These are phyloP conservation scores for Diadema setosum DNA, from an alignment of 35 echinoderm and acorn worm genomes.

Conservation along the genomic window DNA sequence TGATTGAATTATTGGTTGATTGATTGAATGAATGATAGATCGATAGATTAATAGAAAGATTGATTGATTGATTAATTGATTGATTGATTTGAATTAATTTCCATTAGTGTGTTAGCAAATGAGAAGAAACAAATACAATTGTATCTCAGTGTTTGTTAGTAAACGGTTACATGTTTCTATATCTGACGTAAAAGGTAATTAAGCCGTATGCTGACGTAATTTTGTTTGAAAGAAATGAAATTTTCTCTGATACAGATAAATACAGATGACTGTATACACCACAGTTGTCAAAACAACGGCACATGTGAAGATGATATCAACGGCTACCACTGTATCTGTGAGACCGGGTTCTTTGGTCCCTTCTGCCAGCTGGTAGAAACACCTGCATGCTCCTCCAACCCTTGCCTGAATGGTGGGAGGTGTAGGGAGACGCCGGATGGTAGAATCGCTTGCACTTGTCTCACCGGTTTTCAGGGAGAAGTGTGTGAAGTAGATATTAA, in stretches of 20 bases:
- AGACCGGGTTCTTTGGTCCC: constrained; percentile 39
- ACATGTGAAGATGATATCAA: constrained; percentile 48
- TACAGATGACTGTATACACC: constrained; percentile 37
- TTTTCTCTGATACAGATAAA: constrained; percentile 29
- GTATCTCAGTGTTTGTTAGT: no score
- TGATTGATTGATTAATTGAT: no score
- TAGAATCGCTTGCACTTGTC: background rate
- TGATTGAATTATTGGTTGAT: no score
- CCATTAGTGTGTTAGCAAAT: no score
- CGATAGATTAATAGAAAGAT: no score
- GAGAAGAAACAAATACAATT: no score
- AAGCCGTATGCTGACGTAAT: no score
- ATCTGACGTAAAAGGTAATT: no score
- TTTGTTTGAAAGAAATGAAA: no score
- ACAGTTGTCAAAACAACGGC: constrained; percentile 60
- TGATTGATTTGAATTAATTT: no score
- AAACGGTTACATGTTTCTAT: no score
- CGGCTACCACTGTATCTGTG: constrained; percentile 46
- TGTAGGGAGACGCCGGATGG: background rate
- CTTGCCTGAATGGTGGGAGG: constrained; percentile 20
- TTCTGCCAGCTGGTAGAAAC: constrained; percentile 44
- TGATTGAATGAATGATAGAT: no score
- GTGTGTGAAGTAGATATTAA: background rate
- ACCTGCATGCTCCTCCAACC: constrained; percentile 12
- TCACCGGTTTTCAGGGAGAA: background rate